Evolutionary conservation across 2,797 vertebrate species (phyloP), one percentile per base, ranked within the genome.

Genomic region (Channallabes apus): DNA sequence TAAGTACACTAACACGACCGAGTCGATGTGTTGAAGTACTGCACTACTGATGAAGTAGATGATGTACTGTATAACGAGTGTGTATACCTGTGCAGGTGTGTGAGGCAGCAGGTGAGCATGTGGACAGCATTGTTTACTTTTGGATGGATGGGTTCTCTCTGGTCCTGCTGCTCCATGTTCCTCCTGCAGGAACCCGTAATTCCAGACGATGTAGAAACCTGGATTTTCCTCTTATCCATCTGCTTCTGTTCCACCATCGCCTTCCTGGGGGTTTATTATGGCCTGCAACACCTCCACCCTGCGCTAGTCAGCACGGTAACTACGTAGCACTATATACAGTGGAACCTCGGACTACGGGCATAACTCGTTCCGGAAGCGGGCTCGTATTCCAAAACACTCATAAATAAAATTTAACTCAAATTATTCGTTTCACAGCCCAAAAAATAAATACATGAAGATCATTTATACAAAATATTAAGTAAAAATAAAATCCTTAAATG

Each of bases 91-190:
- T 99, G 98, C 80, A 96, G 98, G 22, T 97, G 97, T 69, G 96
- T 99, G 89, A 98, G 97, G 90, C 98, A 98, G 87, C 96, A 94
- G 89, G 94, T 99, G 85, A 98, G 97, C 90, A 96, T 99, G 90
- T 98, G 97, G 94, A 97, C 97, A 0, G 98, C 97, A 0, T 94
- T 99, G 32, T 99, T 99, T 92, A 98, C 97, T 8, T 98, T 99
- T 11, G 98, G 98, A 54, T 99, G 98, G 98, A 99, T 96, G 0
- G 97, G 98, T 88, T 97, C 95, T 0, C 88, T 97, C 77, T 96
- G 98, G 92, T 95, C 97, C 85, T 93, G 94, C 0, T 97, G 95
- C 51, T 96, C 97, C 81, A 94, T 99, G 96, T 96, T 94, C 79
- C 84, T 98, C 81, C 95, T 99, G 89, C 97, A 98, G 91, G 96